Evolutionary conservation across 2,888 invertebrate species (phyloP), one percentile per base, ranked within the genome.

Genomic region (Acanthoscelides obtectus): DNA sequence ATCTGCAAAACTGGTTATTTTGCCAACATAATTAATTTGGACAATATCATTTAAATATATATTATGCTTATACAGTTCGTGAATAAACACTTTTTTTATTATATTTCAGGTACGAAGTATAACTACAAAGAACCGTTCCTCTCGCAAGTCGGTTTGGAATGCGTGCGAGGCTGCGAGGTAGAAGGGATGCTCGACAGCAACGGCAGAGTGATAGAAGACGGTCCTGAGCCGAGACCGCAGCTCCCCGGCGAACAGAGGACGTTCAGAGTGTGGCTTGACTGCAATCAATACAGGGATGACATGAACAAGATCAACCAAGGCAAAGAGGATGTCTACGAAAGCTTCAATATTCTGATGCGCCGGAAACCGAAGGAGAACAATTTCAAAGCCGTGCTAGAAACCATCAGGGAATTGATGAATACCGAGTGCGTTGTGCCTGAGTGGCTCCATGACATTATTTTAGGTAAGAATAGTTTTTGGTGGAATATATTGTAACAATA

Each of bases 281-380:
- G 96, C 5, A 99, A 99, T 87, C 99, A 99, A 86, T 99, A 99
- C 83, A 90, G 95, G 69, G 87, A 93, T 77, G 98, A 99, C 83
- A 93, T 98, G 91, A 95, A 96, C 80, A 89, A 89, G 21, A 91
- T 94, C 12, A 92, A 93, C 79, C 90, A 92, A 80, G 94, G 94
- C 19, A 90, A 91, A 77, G 95, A 95, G 86, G 94, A 93, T 80
- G 82, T 86, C 20, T 86, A 86, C 74, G 85, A 85, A 80, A 80
- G 75, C 73, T 99, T 99, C 86, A 99, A 98, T 84, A 93, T 99
- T 70, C 91, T 99, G 72, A 94, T 99, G 92, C 90, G 99, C 64
- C 90, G 99, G n/a, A 99, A 99, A 84, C 99, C 99, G 0, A 99
- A 99, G 82, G 98, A 99, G 86, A 99, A 99, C 84, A 99, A 99